Evolutionary conservation across 2,888 invertebrate species (phyloP).

Genomic region (Pseudococcus jackbeardsleyi): DNA sequence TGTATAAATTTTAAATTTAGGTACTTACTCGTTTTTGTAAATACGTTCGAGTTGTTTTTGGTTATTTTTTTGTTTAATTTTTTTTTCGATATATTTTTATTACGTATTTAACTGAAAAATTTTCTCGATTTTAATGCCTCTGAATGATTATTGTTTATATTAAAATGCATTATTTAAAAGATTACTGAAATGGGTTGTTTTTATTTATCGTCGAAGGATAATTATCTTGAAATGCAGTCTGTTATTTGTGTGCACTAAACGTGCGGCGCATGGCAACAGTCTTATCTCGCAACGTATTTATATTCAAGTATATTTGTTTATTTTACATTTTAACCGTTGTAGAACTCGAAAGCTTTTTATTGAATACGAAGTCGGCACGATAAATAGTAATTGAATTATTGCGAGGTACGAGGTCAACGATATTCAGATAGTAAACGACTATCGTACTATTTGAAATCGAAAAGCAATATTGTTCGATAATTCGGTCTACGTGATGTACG

Average conservation of each 20-base stretch:
- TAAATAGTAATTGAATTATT: background rate
- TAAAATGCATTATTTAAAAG: background rate
- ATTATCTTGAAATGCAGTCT: background rate
- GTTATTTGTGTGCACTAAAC: too few relatives aligned
- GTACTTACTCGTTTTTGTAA: constrained; percentile 15
- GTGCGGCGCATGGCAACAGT: background rate
- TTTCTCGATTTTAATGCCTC: constrained; percentile 8
- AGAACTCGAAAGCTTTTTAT: background rate
- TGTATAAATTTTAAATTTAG: too few relatives aligned
- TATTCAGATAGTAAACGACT: background rate
- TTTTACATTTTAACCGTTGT: background rate
- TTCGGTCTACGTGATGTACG: background rate
- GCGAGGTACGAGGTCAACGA: background rate
- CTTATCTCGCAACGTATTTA: background rate
- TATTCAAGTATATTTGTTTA: background rate
- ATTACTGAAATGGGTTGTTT: background rate
- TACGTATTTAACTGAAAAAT: background rate
- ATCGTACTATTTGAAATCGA: background rate
- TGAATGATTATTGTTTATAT: constrained; percentile 21
- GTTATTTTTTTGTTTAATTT: background rate
- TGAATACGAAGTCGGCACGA: background rate
- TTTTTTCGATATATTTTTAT: constrained; percentile 6
- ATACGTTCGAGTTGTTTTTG: constrained; percentile 10
- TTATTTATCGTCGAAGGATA: background rate
- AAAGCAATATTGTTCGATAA: background rate